phyloP scores from a whole-genome alignment of 1,140 invertebrate genomes.

The Polypedilum vanderplanki region DNA sequence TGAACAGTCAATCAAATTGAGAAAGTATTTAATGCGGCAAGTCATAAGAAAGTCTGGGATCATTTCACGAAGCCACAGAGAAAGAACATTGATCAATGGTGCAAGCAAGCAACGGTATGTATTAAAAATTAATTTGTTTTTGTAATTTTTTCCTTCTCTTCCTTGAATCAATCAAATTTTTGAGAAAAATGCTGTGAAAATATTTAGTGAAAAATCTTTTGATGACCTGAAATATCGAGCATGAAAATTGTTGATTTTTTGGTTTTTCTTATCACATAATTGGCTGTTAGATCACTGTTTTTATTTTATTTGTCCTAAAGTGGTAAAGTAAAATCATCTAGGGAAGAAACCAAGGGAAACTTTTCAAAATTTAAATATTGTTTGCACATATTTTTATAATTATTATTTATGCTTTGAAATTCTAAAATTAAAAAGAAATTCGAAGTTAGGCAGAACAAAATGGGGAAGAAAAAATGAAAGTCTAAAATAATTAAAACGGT shows the following conservation, averaged over 20 bases:
- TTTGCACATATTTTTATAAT: no score
- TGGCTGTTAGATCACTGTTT: background rate
- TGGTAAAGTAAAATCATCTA: background rate
- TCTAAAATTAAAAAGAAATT: background rate
- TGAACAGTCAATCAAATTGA: constrained; percentile 94
- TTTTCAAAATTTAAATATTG: no score
- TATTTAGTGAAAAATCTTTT: background rate
- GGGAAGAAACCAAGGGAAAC: no score
- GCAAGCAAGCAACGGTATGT: constrained; percentile 94
- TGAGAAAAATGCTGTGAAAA: background rate
- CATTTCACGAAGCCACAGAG: constrained; percentile 97
- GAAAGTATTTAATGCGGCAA: constrained; percentile 87
- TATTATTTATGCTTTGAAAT: no score
- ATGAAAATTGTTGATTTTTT: constrained; percentile 13
- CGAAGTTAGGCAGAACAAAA: background rate
- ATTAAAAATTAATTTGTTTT: constrained; percentile 35
- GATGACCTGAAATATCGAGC: background rate
- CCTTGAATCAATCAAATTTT: no score
- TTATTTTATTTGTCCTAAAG: background rate
- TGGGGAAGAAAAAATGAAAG: background rate
- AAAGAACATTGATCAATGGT: constrained; percentile 97
- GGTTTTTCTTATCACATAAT: background rate
- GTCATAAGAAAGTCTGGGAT: constrained; percentile 97
- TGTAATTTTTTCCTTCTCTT: background rate
- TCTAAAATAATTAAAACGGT: background rate